These are phyloP conservation scores for Aurelia aurita complex sp. Pacific DNA, from an alignment of 30 jellyfish, hydroid and myxozoan species.

Conservation along the genomic window DNA sequence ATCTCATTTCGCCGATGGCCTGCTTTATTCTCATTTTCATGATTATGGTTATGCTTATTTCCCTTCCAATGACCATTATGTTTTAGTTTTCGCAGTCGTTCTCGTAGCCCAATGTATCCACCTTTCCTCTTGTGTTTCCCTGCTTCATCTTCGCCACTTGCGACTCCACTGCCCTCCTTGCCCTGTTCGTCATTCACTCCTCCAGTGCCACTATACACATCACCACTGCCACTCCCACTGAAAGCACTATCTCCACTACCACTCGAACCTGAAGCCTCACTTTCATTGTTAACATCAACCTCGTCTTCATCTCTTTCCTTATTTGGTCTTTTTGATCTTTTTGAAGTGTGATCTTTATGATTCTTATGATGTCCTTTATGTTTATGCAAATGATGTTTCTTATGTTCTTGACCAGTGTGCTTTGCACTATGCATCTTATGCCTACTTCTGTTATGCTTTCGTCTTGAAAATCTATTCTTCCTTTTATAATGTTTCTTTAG, in stretches of 20 bases:
- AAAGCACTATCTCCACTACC: slow-evolving; percentile 38
- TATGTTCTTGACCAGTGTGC: background rate
- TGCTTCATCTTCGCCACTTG: slow-evolving; percentile 2
- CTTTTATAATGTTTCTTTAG: background rate
- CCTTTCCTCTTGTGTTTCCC: background rate
- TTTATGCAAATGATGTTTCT: background rate
- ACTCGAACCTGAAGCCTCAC: slow-evolving; percentile 2
- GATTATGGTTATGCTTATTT: background rate
- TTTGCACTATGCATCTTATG: background rate
- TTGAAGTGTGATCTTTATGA: background rate
- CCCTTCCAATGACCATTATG: background rate
- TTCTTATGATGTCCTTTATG: background rate
- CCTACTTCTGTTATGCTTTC: background rate
- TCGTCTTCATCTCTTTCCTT: background rate
- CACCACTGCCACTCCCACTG: slow-evolving; percentile 12
- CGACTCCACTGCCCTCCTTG: background rate
- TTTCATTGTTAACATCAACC: background rate
- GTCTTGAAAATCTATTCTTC: background rate
- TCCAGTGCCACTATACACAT: slow-evolving; percentile 28
- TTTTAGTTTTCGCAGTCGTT: slow-evolving; percentile 8
- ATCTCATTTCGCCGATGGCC: background rate
- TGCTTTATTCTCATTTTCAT: background rate
- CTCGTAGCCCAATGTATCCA: slow-evolving; percentile 22
- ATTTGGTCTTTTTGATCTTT: background rate
- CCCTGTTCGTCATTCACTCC: background rate